Conservation (phyloP, 1,140 invertebrate genomes). For the Heliconius eleuchia region DNA sequence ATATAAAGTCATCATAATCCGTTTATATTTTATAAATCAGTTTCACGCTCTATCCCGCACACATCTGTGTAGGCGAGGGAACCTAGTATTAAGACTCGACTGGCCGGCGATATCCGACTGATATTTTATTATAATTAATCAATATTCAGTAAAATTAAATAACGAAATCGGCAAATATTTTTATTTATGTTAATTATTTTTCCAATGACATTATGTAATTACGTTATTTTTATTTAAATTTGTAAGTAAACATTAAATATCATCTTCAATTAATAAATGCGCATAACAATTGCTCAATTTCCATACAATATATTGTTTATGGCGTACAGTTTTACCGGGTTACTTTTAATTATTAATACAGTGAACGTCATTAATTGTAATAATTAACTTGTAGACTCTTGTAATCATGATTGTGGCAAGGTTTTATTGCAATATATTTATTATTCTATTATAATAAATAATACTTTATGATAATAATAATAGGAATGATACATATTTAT, state of each 20-base stretch:
- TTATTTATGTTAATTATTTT: not conserved
- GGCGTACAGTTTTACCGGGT: not conserved
- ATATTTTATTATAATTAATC: not conserved
- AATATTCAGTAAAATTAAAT: not conserved
- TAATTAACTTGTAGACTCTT: not conserved
- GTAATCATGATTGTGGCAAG: not conserved
- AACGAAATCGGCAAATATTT: not conserved
- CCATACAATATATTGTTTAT: not conserved
- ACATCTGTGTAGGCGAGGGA: too few relatives aligned
- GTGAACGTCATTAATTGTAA: not conserved
- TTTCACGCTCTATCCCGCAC: too few relatives aligned
- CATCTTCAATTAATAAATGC: constrained; percentile 7
- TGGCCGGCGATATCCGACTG: too few relatives aligned
- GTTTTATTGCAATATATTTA: not conserved
- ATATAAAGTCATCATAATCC: too few relatives aligned
- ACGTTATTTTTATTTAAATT: not conserved
- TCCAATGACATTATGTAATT: not conserved
- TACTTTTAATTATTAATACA: not conserved
- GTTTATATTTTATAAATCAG: too few relatives aligned
- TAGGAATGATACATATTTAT: too few relatives aligned
- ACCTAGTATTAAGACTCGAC: too few relatives aligned
- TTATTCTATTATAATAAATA: too few relatives aligned
- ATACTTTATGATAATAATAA: too few relatives aligned
- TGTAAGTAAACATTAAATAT: not conserved
- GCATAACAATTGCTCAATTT: constrained; percentile 11